Base-by-base conservation (phyloP, 2,888 invertebrate species). In the Tryphoninae sp. region DNA sequence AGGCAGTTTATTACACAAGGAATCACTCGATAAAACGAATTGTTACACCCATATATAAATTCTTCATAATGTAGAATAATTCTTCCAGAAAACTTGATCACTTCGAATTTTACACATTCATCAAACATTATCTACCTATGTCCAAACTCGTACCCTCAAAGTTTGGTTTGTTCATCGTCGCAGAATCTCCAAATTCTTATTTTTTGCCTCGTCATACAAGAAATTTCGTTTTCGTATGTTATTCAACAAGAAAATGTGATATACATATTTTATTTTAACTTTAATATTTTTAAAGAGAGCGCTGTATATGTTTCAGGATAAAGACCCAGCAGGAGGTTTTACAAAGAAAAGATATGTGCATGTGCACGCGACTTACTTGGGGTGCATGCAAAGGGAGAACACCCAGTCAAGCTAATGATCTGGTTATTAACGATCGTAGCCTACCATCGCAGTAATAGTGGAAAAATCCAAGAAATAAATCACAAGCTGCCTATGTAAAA, bases 371-470 rank as follows among this genome's bases (percentile, higher is more conserved):
- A 45, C 13, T 45, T 13, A 45, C 11, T 45, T 11, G 11, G 3
- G 1, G 9, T 45, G 45, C 45, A 45, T 9, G 13, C 13, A 45
- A 45, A 45, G 13, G 45, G 45, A 26, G 51, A 23, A 51, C 22
- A 13, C 49, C 6, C 62, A 72, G 45, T 61, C 23, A 8, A 49
- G 11, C 49, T 49, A 45, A 72, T 72, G 61, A 72, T 72, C 33
- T 59, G 26, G 23, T 72, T 61, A 72, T 49, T 16, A 16, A 13
- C n/a, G 49, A 33, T 49, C 59, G 16, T 26, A 26, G 45, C 45
- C 49, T 71, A 59, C 42, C 59, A 19, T 49, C 49, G 51, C 33
- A 72, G 51, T 61, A 72, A 61, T 72, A 49, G 9, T 23, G 16
- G 11, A 33, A 61, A 22, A 61, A 7, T 0, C 13, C 59, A n/a